Base-by-base conservation (phyloP, 2,113 vertebrate genomes). In the Callopanchax toddi region DNA sequence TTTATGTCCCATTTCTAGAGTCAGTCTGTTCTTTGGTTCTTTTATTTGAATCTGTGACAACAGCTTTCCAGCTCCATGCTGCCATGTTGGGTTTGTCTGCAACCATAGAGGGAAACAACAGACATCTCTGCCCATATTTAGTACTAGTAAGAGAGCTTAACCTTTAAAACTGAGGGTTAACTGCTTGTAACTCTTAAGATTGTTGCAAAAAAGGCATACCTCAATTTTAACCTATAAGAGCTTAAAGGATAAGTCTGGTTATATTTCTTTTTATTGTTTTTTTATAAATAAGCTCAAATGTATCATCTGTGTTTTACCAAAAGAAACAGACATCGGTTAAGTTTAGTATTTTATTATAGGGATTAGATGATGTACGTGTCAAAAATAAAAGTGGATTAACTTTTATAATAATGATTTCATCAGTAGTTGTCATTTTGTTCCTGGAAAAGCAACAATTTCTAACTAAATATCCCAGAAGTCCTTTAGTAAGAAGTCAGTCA, bases 71-170 rank as follows among this genome's bases (percentile, higher is more conserved):
- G 72, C 76, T 67, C 56, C 44, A 12, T 65, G 70, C 86, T 82
- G 80, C 81, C 82, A 73, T 78, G 59, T 79, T 69, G 40, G 53
- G 72, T 78, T 81, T 50, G 57, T 84, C 74, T 34, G 40, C 63
- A 65, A 64, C 80, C 80, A 81, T 84, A 79, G 81, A 49, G 77
- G 53, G 34, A 61, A 48, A 60, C 58, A 20, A 62, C 1, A 10
- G 37, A 36, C 62, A 32, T 78, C 21, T 56, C n/a, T 22, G 16
- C 29, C 39, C 22, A 36, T 29, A 13, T 42, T 63, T 17, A 71
- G 40, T 58, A 18, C 42, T 40, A 45, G 50, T 52, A 58, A 70
- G 67, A 71, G 4, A 32, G 0, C 6, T 32, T 52, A 54, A 17
- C 60, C 55, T 76, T 42, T 59, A 36, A 34, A 70, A 40, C 16